A percentile compares a stretch with the other conserved stretches of the same genome.
phyloP scores from a whole-genome alignment of 2,797 vertebrate species.

The Poeciliopsis turneri region DNA sequence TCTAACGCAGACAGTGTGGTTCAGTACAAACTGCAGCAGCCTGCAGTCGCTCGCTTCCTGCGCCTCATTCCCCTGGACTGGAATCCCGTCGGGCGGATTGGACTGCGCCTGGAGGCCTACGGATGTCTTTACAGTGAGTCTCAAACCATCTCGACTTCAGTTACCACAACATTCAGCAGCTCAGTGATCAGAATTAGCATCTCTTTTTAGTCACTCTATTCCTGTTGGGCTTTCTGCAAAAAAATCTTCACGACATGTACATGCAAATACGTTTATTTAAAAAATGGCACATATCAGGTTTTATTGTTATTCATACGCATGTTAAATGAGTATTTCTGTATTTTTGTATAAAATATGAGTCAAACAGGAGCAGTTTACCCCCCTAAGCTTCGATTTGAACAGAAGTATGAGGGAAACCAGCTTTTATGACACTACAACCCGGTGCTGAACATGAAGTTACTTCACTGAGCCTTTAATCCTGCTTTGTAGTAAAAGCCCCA shows the following conservation, averaged over 20 bases:
- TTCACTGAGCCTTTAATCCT: conserved; percentile 7
- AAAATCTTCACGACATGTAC: background rate
- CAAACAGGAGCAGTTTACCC: background rate
- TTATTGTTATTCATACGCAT: background rate
- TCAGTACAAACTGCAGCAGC: conserved; percentile 89
- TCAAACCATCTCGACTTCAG: background rate
- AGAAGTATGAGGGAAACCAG: background rate
- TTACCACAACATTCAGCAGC: background rate
- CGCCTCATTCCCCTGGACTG: conserved; percentile 91
- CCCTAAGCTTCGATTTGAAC: background rate
- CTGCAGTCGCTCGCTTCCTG: conserved; percentile 87
- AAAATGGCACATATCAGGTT: background rate
- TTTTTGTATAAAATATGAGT: background rate
- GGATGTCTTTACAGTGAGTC: conserved; percentile 92
- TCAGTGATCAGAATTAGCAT: background rate
- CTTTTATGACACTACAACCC: background rate
- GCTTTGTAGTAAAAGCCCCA: background rate
- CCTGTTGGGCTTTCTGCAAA: background rate
- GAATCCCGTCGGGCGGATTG: conserved; percentile 91
- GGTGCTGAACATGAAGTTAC: background rate
- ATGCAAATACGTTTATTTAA: background rate
- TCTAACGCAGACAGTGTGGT: conserved; percentile 93
- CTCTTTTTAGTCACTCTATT: background rate
- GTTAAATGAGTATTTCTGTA: background rate
- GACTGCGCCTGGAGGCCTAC: conserved; percentile 90